phyloP scores from a whole-genome alignment of 92 coral and sea anemone species.

The Porites rus region DNA sequence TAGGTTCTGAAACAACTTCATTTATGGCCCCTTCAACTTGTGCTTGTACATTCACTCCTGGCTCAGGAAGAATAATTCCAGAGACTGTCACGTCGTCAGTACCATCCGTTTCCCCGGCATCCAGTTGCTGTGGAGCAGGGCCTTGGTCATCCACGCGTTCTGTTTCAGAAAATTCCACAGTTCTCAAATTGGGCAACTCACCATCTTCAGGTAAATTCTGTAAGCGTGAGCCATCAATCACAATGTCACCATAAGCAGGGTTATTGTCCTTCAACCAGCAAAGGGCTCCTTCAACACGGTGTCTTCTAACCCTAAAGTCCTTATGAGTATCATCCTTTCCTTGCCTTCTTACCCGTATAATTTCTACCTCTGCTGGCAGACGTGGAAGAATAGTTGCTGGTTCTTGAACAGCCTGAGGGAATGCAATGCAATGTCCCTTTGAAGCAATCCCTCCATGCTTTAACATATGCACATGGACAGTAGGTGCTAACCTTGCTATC shows the following conservation, averaged over 20 bases:
- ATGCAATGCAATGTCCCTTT: conserved; percentile 69
- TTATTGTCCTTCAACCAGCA: conserved; percentile 50
- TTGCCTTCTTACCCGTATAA: conserved; percentile 56
- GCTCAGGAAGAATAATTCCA: conserved; percentile 47
- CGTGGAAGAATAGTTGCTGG: conserved; percentile 56
- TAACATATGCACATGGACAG: background rate
- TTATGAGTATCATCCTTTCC: conserved; percentile 59
- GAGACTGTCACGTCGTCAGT: conserved; percentile 40
- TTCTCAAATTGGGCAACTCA: too few relatives aligned
- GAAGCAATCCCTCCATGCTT: conserved; percentile 17
- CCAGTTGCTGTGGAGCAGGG: conserved; percentile 42
- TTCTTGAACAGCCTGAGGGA: conserved; percentile 67
- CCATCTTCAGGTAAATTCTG: too few relatives aligned
- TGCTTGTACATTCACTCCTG: conserved; percentile 46
- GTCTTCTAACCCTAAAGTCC: conserved; percentile 52
- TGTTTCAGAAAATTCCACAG: conserved; percentile 11
- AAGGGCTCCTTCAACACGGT: conserved; percentile 44
- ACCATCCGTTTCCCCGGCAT: background rate
- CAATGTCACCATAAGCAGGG: conserved; percentile 8
- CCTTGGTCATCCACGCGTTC: conserved; percentile 34
- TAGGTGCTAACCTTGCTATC: conserved; percentile 32
- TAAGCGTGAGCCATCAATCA: background rate
- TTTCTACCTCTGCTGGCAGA: conserved; percentile 37
- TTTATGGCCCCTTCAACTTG: conserved; percentile 24
- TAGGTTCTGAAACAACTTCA: background rate